phyloP scores from a whole-genome alignment of 1,140 invertebrate species.

The Stenopsyche tienmushanensis region DNA sequence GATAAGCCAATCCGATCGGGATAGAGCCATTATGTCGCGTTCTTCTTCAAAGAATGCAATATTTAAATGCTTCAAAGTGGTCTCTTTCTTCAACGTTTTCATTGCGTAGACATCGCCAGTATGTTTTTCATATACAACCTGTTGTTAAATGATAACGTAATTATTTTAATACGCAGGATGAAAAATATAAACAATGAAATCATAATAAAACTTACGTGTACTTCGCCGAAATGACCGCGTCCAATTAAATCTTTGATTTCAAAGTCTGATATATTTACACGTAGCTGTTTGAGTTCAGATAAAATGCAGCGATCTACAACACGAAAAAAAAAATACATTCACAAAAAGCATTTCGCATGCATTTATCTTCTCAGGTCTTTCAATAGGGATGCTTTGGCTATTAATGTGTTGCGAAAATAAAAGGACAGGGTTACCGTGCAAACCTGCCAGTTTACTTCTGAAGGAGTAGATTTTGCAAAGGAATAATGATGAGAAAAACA shows the following conservation, averaged over 20 bases:
- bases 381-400: too few relatives aligned
- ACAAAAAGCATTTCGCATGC: too few relatives aligned
- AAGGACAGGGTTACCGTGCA: too few relatives aligned
- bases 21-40: conserved; percentile 78
- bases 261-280: conserved; percentile 78
- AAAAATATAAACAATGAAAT: too few relatives aligned
- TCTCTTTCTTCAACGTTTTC: conserved; percentile 80
- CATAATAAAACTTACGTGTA: conserved; percentile 62
- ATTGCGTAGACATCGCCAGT: conserved; percentile 90
- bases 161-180: too few relatives aligned
- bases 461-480: too few relatives aligned
- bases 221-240: conserved; percentile 87
- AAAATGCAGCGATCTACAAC: conserved; percentile 65
- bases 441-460: too few relatives aligned
- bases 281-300: conserved; percentile 63
- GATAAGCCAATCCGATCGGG: conserved; percentile 78
- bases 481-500: too few relatives aligned
- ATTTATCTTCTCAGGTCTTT: too few relatives aligned
- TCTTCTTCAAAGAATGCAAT: conserved; percentile 75
- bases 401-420: too few relatives aligned
- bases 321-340: conserved; percentile 20
- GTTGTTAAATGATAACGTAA: too few relatives aligned
- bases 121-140: conserved; percentile 80
- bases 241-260: conserved; percentile 84
- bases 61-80: conserved; percentile 68